Conservation (phyloP, 2,888 invertebrate genomes). For the Aelia acuminata region DNA sequence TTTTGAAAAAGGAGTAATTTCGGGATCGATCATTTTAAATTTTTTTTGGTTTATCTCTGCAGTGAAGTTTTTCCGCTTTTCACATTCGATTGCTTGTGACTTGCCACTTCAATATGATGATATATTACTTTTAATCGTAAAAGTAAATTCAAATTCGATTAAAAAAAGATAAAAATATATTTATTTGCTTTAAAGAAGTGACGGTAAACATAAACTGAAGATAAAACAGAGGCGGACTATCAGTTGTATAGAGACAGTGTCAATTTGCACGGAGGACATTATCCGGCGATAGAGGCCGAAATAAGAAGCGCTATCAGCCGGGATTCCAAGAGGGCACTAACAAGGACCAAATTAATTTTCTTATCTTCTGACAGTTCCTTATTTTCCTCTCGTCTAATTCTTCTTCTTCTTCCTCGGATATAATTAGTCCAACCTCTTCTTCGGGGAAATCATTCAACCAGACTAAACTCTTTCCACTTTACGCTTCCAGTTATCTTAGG, state of each 20-base stretch:
- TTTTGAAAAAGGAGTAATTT: too few species aligned
- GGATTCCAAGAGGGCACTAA: slow-evolving; percentile 8
- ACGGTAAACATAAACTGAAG: background rate
- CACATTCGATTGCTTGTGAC: too few species aligned
- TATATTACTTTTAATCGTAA: too few species aligned
- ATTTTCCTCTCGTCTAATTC: too few species aligned
- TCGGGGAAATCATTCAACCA: background rate
- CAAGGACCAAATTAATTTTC: slow-evolving; percentile 27
- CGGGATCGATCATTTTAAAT: too few species aligned
- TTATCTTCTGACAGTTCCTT: background rate
- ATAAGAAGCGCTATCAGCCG: slow-evolving; percentile 3
- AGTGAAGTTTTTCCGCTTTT: too few species aligned
- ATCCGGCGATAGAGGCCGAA: background rate
- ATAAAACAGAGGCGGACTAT: too few species aligned
- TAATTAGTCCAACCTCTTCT: background rate
- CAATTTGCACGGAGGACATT: background rate
- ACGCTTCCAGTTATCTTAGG: background rate
- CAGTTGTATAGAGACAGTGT: background rate
- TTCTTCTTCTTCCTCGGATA: background rate
- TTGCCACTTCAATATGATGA: too few species aligned
- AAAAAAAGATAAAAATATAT: background rate
- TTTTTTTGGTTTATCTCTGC: too few species aligned
- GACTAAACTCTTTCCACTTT: background rate
- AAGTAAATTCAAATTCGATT: too few species aligned
- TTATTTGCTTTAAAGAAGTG: background rate